A percentile compares a stretch with the other conserved stretches of the same genome.
Conservation (phyloP, 2,888 invertebrate species). For the Adelphocoris suturalis region DNA sequence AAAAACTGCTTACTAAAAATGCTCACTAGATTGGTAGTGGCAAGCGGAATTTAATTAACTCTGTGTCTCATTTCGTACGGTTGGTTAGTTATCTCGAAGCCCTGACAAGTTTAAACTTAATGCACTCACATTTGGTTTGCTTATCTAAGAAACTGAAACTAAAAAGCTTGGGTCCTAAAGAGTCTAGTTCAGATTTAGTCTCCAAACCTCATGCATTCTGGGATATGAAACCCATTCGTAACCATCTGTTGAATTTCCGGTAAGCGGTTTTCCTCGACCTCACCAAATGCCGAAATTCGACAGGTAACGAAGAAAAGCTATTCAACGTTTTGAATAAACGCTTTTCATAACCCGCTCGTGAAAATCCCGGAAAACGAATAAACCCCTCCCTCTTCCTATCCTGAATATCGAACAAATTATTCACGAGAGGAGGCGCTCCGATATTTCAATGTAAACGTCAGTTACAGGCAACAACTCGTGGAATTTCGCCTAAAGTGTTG, state of each 20-base stretch:
- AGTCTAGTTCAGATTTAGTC: too few species aligned
- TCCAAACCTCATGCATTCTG: too few species aligned
- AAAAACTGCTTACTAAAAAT: too few species aligned
- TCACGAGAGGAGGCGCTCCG: slow-evolving; percentile 8
- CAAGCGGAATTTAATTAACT: too few species aligned
- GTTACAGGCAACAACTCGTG: background rate
- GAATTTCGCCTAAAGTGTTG: background rate
- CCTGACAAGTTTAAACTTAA: too few species aligned
- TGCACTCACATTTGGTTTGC: too few species aligned
- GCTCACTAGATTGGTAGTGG: too few species aligned
- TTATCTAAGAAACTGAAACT: too few species aligned
- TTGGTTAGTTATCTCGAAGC: too few species aligned
- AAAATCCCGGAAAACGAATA: background rate
- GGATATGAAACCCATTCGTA: background rate
- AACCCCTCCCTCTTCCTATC: background rate
- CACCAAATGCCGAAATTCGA: background rate
- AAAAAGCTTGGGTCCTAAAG: too few species aligned
- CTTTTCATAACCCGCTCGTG: background rate
- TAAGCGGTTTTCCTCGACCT: background rate
- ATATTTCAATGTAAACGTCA: slow-evolving; percentile 26
- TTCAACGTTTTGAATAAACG: slow-evolving; percentile 3
- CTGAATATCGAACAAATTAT: slow-evolving; percentile 39
- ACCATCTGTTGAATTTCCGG: background rate
- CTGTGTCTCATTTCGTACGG: too few species aligned
- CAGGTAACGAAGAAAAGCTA: background rate